Evolutionary conservation across 1,140 invertebrate genomes (phyloP).

Genomic region (Reticulitermes speratus): DNA sequence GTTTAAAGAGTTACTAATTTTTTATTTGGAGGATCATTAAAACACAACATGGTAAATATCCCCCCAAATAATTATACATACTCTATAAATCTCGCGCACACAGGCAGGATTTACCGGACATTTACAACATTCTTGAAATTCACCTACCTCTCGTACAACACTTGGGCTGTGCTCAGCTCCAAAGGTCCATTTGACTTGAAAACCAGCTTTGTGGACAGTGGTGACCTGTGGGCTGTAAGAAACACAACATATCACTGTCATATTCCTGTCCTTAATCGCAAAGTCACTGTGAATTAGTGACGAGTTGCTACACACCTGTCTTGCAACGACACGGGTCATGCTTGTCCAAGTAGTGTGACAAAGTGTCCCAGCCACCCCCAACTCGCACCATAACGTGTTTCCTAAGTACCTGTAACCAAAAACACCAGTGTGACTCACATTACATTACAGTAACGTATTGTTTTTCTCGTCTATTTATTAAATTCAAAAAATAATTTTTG

Average conservation of each 20-base stretch:
- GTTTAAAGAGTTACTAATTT: too few species aligned
- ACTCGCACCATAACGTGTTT: slow-evolving; percentile 98
- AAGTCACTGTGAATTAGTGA: neutral
- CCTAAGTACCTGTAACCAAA: slow-evolving; percentile 72
- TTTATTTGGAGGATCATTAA: too few species aligned
- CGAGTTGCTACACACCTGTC: slow-evolving; percentile 50
- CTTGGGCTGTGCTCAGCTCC: slow-evolving; percentile 75
- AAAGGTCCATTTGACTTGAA: slow-evolving; percentile 58
- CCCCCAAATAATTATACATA: too few species aligned
- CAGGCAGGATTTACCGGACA: too few species aligned
- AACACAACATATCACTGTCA: slow-evolving; percentile 18
- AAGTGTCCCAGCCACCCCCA: slow-evolving; percentile 95
- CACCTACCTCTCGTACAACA: slow-evolving; percentile 75
- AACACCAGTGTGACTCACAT: neutral
- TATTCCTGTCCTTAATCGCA: neutral
- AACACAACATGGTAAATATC: too few species aligned
- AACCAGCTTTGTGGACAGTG: slow-evolving; percentile 57
- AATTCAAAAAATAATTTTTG: too few species aligned
- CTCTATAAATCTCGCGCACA: too few species aligned
- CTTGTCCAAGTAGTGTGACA: slow-evolving; percentile 93
- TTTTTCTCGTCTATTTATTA: too few species aligned
- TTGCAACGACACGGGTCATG: slow-evolving; percentile 94
- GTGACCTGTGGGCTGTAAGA: slow-evolving; percentile 54
- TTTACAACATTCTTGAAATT: too few species aligned
- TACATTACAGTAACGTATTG: too few species aligned